Evolutionary conservation across 1,140 invertebrate species (phyloP).

Genomic region (Octopus sinensis): DNA sequence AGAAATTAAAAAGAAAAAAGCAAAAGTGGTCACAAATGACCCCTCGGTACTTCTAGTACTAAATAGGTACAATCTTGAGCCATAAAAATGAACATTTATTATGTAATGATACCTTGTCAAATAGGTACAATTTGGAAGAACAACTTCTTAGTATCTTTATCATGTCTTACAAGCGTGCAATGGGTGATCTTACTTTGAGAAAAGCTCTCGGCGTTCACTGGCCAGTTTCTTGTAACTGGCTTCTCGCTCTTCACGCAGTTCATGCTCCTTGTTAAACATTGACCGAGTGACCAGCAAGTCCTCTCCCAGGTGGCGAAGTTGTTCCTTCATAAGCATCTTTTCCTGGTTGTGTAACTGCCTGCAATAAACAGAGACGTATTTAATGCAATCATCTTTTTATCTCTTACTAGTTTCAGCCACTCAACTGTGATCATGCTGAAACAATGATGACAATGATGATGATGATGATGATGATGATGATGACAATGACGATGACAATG

Average conservation of each 20-base stretch:
- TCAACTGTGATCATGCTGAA: no score
- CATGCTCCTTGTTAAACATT: conserved; percentile 44
- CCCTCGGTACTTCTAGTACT: no score
- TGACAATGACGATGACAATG: no score
- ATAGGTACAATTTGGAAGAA: no score
- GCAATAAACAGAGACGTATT: conserved; percentile 5
- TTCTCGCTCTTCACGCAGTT: conserved; percentile 51
- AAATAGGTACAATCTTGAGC: no score
- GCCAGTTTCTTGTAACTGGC: conserved; percentile 47
- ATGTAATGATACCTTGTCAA: no score
- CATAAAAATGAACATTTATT: no score
- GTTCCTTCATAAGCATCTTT: conserved; percentile 40
- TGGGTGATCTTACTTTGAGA: conserved; percentile 42
- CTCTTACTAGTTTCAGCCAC: no score
- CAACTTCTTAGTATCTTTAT: neutral
- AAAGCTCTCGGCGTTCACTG: conserved; percentile 46
- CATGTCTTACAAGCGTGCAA: neutral
- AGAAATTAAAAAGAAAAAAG: neutral
- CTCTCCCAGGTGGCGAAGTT: conserved; percentile 44
- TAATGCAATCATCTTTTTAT: no score
- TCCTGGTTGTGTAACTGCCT: conserved; percentile 50
- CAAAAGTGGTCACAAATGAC: neutral
- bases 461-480: no score
- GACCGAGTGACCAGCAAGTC: conserved; percentile 43
- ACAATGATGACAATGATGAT: no score